Evolutionary conservation across 2,888 invertebrate species (phyloP).

Genomic region (Athrips mouffetella): DNA sequence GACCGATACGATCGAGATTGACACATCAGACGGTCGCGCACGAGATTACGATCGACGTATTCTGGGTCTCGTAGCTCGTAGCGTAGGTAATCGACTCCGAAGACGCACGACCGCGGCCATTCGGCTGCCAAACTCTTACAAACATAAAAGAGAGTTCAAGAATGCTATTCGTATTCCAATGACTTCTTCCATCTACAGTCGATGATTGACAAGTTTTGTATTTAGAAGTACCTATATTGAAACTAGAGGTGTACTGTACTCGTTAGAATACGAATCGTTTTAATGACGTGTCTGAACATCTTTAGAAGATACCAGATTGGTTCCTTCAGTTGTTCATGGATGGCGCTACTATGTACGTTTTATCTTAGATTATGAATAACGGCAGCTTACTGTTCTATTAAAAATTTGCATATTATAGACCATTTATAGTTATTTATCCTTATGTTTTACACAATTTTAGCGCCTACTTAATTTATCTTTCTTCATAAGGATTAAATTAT

Average conservation of each 20-base stretch:
- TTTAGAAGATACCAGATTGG: slow-evolving; percentile 31
- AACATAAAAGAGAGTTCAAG: slow-evolving; percentile 12
- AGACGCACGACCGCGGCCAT: slow-evolving; percentile 53
- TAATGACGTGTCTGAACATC: too few relatives aligned
- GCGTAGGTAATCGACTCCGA: slow-evolving; percentile 64
- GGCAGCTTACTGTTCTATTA: too few relatives aligned
- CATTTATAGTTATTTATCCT: too few relatives aligned
- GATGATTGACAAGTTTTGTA: slow-evolving; percentile 5
- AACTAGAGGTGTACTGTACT: neutral
- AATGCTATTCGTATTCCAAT: slow-evolving; percentile 17
- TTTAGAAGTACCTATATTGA: neutral
- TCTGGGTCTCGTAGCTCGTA: slow-evolving; percentile 62
- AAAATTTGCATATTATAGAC: too few relatives aligned
- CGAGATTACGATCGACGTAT: slow-evolving; percentile 61
- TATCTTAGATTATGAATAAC: too few relatives aligned
- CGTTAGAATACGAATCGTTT: too few relatives aligned
- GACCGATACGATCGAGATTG: slow-evolving; percentile 63
- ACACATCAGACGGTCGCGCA: slow-evolving; percentile 68
- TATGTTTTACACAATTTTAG: too few relatives aligned
- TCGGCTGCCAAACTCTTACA: slow-evolving; percentile 48
- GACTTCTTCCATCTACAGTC: slow-evolving; percentile 18
- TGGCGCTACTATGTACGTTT: slow-evolving; percentile 34
- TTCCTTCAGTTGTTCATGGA: slow-evolving; percentile 52
- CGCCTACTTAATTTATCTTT: neutral
- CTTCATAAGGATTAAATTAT: neutral